Evolutionary conservation across 2,113 vertebrate genomes (phyloP).

Genomic region (Geococcyx californianus): DNA sequence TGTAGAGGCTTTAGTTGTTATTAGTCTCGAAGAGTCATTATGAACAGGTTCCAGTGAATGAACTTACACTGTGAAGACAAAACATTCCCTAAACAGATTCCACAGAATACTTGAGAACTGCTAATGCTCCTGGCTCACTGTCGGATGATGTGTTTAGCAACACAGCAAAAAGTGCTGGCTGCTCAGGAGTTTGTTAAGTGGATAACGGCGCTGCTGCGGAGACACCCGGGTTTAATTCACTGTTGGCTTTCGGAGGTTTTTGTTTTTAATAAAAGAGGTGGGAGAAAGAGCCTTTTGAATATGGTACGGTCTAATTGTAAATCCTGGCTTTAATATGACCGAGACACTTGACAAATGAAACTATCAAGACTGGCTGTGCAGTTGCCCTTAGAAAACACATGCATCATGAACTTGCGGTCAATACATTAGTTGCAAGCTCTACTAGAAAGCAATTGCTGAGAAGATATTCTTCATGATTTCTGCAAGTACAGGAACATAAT

Average conservation of each 20-base stretch:
- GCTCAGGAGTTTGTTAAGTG: neutral
- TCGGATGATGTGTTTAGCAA: neutral
- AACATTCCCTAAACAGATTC: conserved; percentile 4
- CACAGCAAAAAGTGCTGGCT: neutral
- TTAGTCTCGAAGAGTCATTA: conserved; percentile 31
- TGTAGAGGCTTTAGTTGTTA: neutral
- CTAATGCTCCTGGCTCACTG: neutral
- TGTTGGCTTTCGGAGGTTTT: neutral
- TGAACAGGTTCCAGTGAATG: conserved; percentile 22
- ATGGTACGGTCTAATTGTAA: neutral
- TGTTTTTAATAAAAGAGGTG: neutral
- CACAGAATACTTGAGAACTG: neutral
- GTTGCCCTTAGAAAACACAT: neutral
- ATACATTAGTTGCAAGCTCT: neutral
- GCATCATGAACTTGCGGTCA: neutral
- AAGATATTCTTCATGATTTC: neutral
- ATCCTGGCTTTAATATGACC: neutral
- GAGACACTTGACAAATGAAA: neutral
- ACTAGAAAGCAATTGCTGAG: neutral
- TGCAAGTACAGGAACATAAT: neutral
- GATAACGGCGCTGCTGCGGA: neutral
- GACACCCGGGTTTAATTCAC: neutral
- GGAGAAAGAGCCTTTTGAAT: neutral
- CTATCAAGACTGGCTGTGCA: neutral
- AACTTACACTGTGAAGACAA: neutral